A percentile compares a stretch with the other conserved stretches of the same genome.
These are phyloP conservation scores for Salticus scenicus DNA, from an alignment of 2,888 invertebrate species.

Conservation along the genomic window DNA sequence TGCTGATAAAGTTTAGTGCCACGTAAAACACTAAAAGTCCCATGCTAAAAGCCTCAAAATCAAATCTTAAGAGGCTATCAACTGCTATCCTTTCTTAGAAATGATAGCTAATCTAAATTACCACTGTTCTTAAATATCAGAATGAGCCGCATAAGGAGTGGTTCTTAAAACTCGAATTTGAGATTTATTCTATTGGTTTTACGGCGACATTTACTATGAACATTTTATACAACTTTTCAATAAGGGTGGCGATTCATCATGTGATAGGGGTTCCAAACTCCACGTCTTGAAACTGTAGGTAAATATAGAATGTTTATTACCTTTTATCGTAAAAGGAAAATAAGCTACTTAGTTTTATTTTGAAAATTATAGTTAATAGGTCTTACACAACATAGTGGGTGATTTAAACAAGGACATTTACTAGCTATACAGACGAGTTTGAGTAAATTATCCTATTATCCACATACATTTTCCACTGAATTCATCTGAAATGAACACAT, in stretches of 20 bases:
- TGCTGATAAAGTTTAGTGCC: conserved; percentile 57
- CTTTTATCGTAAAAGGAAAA: too few species aligned
- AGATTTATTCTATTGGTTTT: conserved; percentile 50
- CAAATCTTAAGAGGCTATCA: conserved; percentile 36
- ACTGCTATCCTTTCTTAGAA: conserved; percentile 35
- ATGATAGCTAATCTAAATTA: conserved; percentile 42
- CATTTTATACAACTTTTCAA: not conserved
- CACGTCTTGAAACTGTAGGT: not conserved
- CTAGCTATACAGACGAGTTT: too few species aligned
- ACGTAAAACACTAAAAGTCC: conserved; percentile 25
- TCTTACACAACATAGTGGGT: too few species aligned
- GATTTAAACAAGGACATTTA: too few species aligned
- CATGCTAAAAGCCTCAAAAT: not conserved
- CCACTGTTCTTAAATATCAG: conserved; percentile 36
- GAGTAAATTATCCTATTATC: too few species aligned
- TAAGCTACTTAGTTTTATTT: too few species aligned
- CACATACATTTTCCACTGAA: too few species aligned
- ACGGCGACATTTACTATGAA: conserved; percentile 28
- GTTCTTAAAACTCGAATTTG: conserved; percentile 45
- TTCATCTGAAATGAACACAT: too few species aligned
- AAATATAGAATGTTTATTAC: too few species aligned
- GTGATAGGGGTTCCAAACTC: not conserved
- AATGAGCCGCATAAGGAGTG: conserved; percentile 52
- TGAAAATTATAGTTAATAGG: too few species aligned
- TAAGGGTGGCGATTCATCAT: not conserved